phyloP scores from a whole-genome alignment of 2,888 invertebrate species.

The Theretra japonica region DNA sequence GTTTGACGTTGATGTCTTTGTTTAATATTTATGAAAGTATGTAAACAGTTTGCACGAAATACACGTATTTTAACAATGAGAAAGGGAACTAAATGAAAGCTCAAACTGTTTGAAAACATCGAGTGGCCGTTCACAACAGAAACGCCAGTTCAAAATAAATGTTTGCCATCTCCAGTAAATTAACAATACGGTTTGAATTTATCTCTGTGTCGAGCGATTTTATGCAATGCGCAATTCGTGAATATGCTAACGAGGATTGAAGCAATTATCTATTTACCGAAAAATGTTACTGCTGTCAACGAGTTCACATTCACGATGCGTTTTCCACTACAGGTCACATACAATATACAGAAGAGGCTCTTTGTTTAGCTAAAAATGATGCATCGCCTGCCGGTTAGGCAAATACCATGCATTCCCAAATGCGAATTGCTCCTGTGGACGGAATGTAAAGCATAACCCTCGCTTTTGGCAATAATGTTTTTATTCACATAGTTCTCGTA shows the following conservation, averaged over 20 bases:
- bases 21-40: slow-evolving; percentile 18
- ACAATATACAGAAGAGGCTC: background rate
- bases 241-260: slow-evolving; percentile 6
- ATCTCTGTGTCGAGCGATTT: slow-evolving; percentile 5
- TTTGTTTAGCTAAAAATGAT: background rate
- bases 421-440: background rate
- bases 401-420: background rate
- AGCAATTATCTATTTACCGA: background rate
- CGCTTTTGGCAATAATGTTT: background rate
- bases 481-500: background rate
- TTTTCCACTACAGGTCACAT: background rate
- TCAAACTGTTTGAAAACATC: slow-evolving; percentile 20
- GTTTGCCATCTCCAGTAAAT: slow-evolving; percentile 14
- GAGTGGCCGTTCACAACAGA: background rate
- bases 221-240: slow-evolving; percentile 1
- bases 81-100: background rate
- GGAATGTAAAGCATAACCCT: background rate
- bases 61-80: slow-evolving; percentile 1
- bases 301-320: background rate
- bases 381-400: background rate
- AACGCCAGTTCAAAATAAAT: slow-evolving; percentile 16
- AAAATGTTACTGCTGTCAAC: background rate
- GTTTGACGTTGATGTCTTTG: background rate
- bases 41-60: background rate
- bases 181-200: background rate